Conservation (phyloP, 2,888 invertebrate genomes). For the Agonopterix heracliana region DNA sequence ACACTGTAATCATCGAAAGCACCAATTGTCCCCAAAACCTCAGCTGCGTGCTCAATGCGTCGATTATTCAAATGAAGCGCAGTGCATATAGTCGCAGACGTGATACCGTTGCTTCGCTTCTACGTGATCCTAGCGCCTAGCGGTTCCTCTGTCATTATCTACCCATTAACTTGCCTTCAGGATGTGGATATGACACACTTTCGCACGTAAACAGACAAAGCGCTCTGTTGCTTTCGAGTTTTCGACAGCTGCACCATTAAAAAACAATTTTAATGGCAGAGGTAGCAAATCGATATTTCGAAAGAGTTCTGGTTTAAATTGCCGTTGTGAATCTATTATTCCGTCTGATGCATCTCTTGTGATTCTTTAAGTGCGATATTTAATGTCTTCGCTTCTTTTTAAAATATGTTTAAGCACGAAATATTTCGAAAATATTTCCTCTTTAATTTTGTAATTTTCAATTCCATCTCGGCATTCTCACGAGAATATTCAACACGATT, state of each 20-base stretch:
- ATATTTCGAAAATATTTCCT: too few relatives aligned
- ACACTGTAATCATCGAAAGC: background rate
- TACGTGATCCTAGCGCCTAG: slow-evolving; percentile 63
- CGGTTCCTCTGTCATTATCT: slow-evolving; percentile 51
- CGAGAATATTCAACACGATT: slow-evolving; percentile 31
- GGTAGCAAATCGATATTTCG: too few relatives aligned
- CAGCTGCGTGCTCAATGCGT: slow-evolving; percentile 29
- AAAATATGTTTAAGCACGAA: too few relatives aligned
- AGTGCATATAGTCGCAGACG: slow-evolving; percentile 32
- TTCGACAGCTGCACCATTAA: too few relatives aligned
- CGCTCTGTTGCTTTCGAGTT: slow-evolving; percentile 13
- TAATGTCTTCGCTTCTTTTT: too few relatives aligned
- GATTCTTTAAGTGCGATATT: too few relatives aligned
- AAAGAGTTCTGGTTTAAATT: too few relatives aligned
- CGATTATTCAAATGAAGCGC: slow-evolving; percentile 60
- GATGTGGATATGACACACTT: slow-evolving; percentile 51
- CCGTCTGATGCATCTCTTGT: too few relatives aligned
- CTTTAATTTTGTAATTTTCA: too few relatives aligned
- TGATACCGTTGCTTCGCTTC: slow-evolving; percentile 54
- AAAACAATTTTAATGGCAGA: too few relatives aligned
- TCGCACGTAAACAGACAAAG: slow-evolving; percentile 30
- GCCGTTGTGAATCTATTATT: too few relatives aligned
- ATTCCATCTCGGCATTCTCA: slow-evolving; percentile 30
- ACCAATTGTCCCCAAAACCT: slow-evolving; percentile 19
- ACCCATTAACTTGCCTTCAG: slow-evolving; percentile 47